Evolutionary conservation across 2,113 vertebrate genomes (phyloP).

Genomic region (Corapipo altera): DNA sequence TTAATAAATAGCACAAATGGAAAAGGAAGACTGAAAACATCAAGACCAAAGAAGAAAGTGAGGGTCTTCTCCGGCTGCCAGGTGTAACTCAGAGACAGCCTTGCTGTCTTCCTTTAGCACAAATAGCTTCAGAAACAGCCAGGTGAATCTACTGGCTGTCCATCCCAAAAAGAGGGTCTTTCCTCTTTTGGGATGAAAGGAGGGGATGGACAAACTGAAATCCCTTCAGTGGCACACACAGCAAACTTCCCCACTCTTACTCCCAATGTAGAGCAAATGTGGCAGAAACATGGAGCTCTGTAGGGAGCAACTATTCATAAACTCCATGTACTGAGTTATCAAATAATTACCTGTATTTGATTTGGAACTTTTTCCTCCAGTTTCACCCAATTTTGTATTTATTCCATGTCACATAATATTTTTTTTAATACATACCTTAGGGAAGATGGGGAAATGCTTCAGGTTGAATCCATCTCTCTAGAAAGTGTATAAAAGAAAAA

Average conservation of each 20-base stretch:
- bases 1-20: neutral
- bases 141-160: neutral
- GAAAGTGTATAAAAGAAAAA: rapidly evolving
- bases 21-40: neutral
- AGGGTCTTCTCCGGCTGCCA: neutral
- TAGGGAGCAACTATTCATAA: neutral
- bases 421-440: neutral
- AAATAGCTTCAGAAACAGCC: neutral
- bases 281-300: neutral
- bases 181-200: neutral
- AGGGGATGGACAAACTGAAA: neutral
- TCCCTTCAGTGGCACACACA: rapidly evolving
- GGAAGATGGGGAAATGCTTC: neutral
- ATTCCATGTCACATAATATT: neutral
- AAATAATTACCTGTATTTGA: neutral
- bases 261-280: neutral
- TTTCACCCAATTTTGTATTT: neutral
- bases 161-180: neutral
- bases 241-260: neutral
- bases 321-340: neutral
- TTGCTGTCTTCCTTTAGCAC: neutral
- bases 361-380: neutral
- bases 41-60: neutral
- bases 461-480: neutral
- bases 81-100: neutral